phyloP scores from a whole-genome alignment of 2,888 invertebrate species.

The Isoperla grammatica region DNA sequence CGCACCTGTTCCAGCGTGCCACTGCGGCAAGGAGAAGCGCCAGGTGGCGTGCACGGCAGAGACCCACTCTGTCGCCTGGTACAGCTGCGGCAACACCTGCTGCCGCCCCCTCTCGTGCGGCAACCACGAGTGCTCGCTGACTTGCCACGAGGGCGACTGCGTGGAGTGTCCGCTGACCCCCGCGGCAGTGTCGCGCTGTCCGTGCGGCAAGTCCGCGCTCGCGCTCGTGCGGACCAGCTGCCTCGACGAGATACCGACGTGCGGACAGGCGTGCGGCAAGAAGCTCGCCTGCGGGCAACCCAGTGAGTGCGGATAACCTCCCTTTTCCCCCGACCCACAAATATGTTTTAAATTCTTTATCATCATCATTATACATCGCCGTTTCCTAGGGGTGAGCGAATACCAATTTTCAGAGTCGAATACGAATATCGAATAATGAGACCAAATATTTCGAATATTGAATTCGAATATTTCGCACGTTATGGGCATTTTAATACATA shows the following conservation, averaged over 20 bases:
- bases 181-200: slow-evolving; percentile 59
- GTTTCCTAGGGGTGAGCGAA: too few relatives aligned
- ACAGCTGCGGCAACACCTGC: slow-evolving; percentile 59
- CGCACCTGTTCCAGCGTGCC: slow-evolving; percentile 51
- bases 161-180: slow-evolving; percentile 58
- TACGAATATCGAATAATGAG: too few relatives aligned
- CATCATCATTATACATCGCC: too few relatives aligned
- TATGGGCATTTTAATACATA: too few relatives aligned
- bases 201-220: slow-evolving; percentile 65
- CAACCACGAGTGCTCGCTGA: slow-evolving; percentile 61
- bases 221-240: slow-evolving; percentile 57
- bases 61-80: slow-evolving; percentile 45
- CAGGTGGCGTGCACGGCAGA: slow-evolving; percentile 58
- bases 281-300: slow-evolving; percentile 44
- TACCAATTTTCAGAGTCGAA: too few relatives aligned
- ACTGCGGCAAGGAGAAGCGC: slow-evolving; percentile 59
- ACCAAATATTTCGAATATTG: too few relatives aligned
- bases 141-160: slow-evolving; percentile 66
- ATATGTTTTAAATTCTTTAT: too few relatives aligned
- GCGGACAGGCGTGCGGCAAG: slow-evolving; percentile 56
- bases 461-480: too few relatives aligned
- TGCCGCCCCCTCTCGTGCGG: slow-evolving; percentile 56
- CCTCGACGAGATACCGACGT: slow-evolving; percentile 75
- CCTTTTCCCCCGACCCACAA: too few relatives aligned
- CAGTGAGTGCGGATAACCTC: too few relatives aligned